These are phyloP conservation scores for Eristalis pertinax DNA, from an alignment of 2,888 invertebrate species.

Conservation along the genomic window DNA sequence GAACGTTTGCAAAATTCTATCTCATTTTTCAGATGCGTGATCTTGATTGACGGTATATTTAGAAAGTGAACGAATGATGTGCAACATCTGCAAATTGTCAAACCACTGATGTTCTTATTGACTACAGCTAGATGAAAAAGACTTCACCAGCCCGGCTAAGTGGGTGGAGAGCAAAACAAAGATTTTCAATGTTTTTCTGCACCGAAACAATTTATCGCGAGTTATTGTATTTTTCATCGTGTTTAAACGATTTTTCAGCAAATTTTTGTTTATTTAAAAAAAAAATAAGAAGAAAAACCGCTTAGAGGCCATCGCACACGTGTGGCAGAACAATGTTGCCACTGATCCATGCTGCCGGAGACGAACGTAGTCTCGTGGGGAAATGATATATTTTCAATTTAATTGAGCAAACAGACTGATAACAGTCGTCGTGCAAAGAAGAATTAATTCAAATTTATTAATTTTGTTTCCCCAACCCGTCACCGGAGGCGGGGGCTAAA, in stretches of 20 bases:
- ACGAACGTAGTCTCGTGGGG: background rate
- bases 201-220: background rate
- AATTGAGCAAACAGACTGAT: background rate
- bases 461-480: background rate
- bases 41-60: slow-evolving; percentile 65
- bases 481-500: background rate
- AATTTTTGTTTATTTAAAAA: background rate
- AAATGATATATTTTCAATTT: background rate
- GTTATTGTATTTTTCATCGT: background rate
- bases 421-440: background rate
- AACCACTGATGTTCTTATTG: slow-evolving; percentile 33
- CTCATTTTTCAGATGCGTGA: background rate
- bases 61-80: slow-evolving; percentile 44
- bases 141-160: background rate
- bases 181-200: background rate
- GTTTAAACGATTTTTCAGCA: background rate
- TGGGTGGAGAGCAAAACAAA: background rate
- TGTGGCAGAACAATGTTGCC: background rate
- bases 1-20: slow-evolving; percentile 7
- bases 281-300: background rate
- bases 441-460: background rate
- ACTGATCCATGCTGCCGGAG: background rate
- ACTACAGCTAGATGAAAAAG: slow-evolving; percentile 18
- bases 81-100: slow-evolving; percentile 62
- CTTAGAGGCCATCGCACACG: background rate